Percentiles rank a stretch among this genome's conserved stretches.
phyloP scores from a whole-genome alignment of 2,113 vertebrate species.

The Tringa solitaria region DNA sequence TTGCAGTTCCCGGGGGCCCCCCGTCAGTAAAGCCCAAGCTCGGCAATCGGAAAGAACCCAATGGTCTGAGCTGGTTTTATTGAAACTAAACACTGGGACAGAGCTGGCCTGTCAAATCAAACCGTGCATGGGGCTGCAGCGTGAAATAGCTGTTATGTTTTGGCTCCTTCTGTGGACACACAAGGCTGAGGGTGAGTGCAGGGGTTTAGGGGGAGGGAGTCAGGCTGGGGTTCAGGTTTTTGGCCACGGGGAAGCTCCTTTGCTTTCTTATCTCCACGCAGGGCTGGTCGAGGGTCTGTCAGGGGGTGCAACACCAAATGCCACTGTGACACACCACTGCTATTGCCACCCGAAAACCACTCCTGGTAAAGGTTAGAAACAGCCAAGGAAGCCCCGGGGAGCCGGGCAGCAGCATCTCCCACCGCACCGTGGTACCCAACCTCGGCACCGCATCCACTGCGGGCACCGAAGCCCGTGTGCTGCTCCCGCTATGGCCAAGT shows the following conservation, averaged over 20 bases:
- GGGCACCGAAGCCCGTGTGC: rapidly evolving
- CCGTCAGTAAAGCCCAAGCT: background rate
- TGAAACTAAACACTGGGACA: background rate
- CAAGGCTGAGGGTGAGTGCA: rapidly evolving
- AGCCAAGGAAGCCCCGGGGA: background rate
- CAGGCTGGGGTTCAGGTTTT: background rate
- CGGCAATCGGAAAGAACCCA: background rate
- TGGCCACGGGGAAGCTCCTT: background rate
- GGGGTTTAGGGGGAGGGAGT: background rate
- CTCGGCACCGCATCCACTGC: rapidly evolving
- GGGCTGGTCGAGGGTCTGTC: background rate
- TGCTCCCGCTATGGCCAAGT: rapidly evolving
- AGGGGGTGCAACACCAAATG: background rate
- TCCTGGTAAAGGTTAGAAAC: background rate
- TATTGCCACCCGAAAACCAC: background rate
- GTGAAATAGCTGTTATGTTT: background rate
- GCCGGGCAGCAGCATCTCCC: background rate
- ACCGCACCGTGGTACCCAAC: rapidly evolving
- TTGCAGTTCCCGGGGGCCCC: background rate
- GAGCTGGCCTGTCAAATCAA: background rate
- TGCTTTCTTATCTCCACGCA: rapidly evolving
- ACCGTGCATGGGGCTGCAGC: rapidly evolving
- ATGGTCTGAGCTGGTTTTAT: background rate
- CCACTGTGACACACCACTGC: rapidly evolving
- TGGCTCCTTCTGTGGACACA: background rate